A percentile compares a stretch with the other conserved stretches of the same genome.
Evolutionary conservation across 2,888 invertebrate species (phyloP).

Genomic region (Chalcosyrphus nemorum): DNA sequence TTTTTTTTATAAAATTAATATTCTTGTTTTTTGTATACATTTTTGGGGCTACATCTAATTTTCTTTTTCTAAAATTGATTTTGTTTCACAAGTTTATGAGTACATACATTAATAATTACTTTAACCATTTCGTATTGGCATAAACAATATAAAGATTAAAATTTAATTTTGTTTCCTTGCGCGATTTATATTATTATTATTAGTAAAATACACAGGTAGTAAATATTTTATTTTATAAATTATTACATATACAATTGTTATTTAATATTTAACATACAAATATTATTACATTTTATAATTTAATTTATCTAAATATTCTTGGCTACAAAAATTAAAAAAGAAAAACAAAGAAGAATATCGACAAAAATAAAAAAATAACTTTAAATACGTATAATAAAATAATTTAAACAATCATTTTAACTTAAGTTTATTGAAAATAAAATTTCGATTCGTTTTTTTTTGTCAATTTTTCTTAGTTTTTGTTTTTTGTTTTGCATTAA

Average conservation of each 20-base stretch:
- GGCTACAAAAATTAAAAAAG: constrained; percentile 47
- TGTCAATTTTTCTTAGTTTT: constrained; percentile 4
- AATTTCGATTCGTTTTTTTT: constrained; percentile 36
- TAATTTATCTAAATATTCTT: constrained; percentile 66
- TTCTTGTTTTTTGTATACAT: constrained; percentile 16
- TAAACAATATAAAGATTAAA: constrained; percentile 41
- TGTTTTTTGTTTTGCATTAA: constrained; percentile 2
- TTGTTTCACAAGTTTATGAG: constrained; percentile 43
- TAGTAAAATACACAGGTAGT: constrained; percentile 61
- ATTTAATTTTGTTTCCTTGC: constrained; percentile 40
- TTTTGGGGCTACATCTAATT: constrained; percentile 33
- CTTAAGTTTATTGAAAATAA: constrained; percentile 27
- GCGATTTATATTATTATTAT: constrained; percentile 39
- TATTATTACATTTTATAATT: constrained; percentile 38
- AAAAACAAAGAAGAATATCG: constrained; percentile 19
- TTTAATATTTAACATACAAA: constrained; percentile 57
- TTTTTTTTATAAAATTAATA: constrained; percentile 19
- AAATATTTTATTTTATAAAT: constrained; percentile 60
- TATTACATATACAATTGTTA: constrained; percentile 63
- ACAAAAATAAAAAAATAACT: constrained; percentile 11
- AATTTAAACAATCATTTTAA: constrained; percentile 48
- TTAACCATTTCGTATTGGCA: constrained; percentile 17
- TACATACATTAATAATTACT: constrained; percentile 37
- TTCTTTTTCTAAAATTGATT: constrained; percentile 8
- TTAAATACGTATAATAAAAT: constrained; percentile 30